Conservation (phyloP, 2,797 vertebrate species). For the Hoplostethus mediterraneus region DNA sequence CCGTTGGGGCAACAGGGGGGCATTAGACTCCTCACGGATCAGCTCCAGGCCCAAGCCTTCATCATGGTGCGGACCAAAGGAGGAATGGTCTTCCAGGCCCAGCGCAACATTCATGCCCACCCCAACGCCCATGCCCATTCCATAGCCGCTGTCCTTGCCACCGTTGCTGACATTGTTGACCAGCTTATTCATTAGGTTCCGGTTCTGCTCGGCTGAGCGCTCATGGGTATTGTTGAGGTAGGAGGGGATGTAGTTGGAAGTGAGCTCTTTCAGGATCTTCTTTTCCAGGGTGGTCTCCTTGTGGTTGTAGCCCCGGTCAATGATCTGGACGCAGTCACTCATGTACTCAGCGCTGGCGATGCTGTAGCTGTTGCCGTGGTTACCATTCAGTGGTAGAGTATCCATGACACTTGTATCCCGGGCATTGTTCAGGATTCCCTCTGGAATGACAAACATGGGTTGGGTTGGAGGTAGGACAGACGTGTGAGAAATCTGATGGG, state of each 20-base stretch:
- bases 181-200: constrained; percentile 97
- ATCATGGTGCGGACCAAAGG: constrained; percentile 91
- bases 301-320: constrained; percentile 96
- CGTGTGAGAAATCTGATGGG: constrained; percentile 57
- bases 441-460: constrained; percentile 90
- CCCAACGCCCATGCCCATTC: constrained; percentile 86
- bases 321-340: constrained; percentile 99
- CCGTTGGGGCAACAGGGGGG: constrained; percentile 91
- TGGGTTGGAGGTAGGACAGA: constrained; percentile 49
- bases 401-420: constrained; percentile 99
- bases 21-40: constrained; percentile 94
- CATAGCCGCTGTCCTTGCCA: constrained; percentile 90
- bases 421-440: constrained; percentile 99
- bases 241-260: constrained; percentile 97
- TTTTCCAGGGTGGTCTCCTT: constrained; percentile 97
- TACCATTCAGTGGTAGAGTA: constrained; percentile 99
- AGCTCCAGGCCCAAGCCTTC: constrained; percentile 94
- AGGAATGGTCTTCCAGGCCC: constrained; percentile 78
- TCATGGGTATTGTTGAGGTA: constrained; percentile 97
- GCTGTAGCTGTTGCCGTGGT: constrained; percentile 99
- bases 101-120: constrained; percentile 77
- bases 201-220: constrained; percentile 92
- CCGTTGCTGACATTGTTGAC: constrained; percentile 93
- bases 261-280: constrained; percentile 99
- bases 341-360: constrained; percentile 96